Percentiles rank a stretch among this genome's conserved stretches.
Conservation (phyloP, 2,113 vertebrate genomes). For the Brienomyrus brachyistius region DNA sequence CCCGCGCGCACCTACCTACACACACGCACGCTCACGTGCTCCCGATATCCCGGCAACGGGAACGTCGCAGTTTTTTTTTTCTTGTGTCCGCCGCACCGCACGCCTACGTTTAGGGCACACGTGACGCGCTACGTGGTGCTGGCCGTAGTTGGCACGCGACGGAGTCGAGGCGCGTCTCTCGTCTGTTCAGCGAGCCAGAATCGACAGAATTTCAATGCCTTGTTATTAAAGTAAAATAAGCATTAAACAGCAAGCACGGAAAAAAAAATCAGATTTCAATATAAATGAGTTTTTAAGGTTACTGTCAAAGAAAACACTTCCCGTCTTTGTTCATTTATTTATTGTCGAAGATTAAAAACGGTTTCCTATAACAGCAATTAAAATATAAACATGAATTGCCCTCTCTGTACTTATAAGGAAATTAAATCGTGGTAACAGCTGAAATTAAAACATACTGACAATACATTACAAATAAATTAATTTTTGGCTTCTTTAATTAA, state of each 20-base stretch:
- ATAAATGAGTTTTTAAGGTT: background rate
- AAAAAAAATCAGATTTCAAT: background rate
- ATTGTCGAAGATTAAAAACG: background rate
- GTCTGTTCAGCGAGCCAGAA: background rate
- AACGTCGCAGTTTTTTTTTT: background rate
- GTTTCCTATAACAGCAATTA: background rate
- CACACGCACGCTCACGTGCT: background rate
- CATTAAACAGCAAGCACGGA: background rate
- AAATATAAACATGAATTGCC: constrained; percentile 12
- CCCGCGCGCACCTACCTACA: constrained; percentile 22
- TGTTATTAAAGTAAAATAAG: background rate
- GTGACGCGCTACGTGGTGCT: background rate
- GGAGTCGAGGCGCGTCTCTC: background rate
- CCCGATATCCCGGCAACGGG: background rate
- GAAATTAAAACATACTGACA: constrained; percentile 39
- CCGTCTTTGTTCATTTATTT: background rate
- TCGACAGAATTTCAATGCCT: background rate
- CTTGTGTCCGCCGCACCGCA: background rate
- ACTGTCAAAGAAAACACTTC: background rate
- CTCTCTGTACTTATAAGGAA: constrained; percentile 4
- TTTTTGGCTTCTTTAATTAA: constrained; percentile 74
- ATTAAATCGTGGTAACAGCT: constrained; percentile 7
- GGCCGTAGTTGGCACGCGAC: background rate
- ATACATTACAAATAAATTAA: constrained; percentile 64
- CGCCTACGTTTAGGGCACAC: background rate